phyloP scores from a whole-genome alignment of 2,888 invertebrate species.

The Clunio marinus region DNA sequence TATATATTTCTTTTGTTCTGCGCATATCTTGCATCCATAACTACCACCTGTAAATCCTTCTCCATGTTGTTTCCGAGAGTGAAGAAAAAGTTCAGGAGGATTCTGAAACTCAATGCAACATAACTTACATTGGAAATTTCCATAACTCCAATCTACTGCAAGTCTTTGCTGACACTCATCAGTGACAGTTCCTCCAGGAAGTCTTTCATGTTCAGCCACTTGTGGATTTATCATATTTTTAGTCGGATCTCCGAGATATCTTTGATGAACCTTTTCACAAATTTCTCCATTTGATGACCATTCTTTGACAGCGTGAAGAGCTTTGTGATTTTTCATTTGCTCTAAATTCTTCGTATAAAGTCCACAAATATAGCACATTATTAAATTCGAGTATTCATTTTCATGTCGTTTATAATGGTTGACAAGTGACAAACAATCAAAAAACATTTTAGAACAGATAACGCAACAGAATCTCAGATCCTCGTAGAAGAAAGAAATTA shows the following conservation, averaged over 20 bases:
- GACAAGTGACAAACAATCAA: neutral
- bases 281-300: neutral
- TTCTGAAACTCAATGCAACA: neutral
- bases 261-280: neutral
- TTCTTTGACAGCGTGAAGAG: neutral
- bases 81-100: neutral
- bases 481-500: neutral
- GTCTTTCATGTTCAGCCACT: constrained; percentile 9
- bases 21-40: constrained; percentile 44
- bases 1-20: constrained; percentile 41
- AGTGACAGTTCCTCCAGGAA: constrained; percentile 21
- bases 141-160: constrained; percentile 3
- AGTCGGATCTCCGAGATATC: neutral
- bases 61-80: constrained; percentile 19
- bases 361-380: neutral
- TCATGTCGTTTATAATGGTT: neutral
- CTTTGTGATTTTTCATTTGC: neutral
- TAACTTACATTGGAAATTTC: neutral
- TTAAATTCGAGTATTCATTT: neutral
- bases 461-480: constrained; percentile 13
- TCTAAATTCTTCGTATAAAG: neutral
- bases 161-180: neutral
- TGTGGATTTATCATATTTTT: neutral
- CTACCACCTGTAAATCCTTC: neutral
- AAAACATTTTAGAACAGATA: constrained; percentile 14